Conservation (phyloP, 2,888 invertebrate genomes). For the Leptarthrus brevirostris region DNA sequence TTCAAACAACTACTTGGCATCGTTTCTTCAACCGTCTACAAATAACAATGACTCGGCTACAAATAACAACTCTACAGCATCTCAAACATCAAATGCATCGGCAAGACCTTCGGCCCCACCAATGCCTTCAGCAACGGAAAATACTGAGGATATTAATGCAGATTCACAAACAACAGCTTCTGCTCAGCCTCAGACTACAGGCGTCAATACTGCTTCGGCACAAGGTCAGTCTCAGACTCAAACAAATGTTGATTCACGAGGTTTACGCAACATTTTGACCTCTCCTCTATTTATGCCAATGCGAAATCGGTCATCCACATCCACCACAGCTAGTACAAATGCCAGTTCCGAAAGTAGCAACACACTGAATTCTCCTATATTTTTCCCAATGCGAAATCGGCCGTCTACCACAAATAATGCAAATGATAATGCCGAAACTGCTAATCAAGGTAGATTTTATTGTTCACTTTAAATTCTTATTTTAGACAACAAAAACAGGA, state of each 20-base stretch:
- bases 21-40: conserved; percentile 51
- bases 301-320: conserved; percentile 51
- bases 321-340: conserved; percentile 54
- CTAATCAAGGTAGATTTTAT: conserved; percentile 51
- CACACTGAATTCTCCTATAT: conserved; percentile 56
- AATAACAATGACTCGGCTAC: conserved; percentile 54
- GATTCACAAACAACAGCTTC: conserved; percentile 35
- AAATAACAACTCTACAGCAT: conserved; percentile 4
- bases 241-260: conserved; percentile 37
- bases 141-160: conserved; percentile 2
- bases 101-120: conserved; percentile 51
- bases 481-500: conserved; percentile 1
- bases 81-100: conserved; percentile 8
- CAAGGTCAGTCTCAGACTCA: conserved; percentile 56
- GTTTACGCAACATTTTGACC: conserved; percentile 32
- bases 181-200: conserved; percentile 49
- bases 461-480: conserved; percentile 21
- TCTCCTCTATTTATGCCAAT: conserved; percentile 36
- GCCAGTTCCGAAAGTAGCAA: conserved; percentile 56
- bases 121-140: conserved; percentile 49
- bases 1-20: conserved; percentile 61
- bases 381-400: conserved; percentile 48
- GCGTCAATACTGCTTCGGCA: conserved; percentile 50
- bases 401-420: conserved; percentile 44
- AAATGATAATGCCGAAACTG: conserved; percentile 50